Evolutionary conservation across 1,140 invertebrate species (phyloP).

Genomic region (Magallana gigas): DNA sequence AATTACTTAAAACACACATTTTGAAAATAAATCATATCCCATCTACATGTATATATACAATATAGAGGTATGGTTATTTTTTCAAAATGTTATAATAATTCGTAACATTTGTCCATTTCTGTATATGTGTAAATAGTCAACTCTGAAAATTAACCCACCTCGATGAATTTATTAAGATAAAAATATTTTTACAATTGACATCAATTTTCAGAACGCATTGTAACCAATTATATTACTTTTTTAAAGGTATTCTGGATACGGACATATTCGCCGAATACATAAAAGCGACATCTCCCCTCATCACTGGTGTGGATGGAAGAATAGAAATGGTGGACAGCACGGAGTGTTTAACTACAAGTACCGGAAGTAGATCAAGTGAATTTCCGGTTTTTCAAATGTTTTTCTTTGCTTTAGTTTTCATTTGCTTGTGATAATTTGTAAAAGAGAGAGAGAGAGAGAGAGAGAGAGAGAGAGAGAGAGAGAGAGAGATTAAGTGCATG

Average conservation of each 20-base stretch:
- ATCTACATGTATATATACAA: no score
- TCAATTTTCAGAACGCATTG: no score
- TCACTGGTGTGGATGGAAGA: constrained; percentile 73
- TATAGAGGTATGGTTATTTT: no score
- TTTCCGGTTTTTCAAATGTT: background rate
- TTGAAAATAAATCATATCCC: no score
- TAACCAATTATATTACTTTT: background rate
- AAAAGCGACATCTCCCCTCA: constrained; percentile 68
- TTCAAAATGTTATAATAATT: no score
- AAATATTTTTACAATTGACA: no score
- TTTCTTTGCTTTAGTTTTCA: background rate
- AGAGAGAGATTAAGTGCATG: background rate
- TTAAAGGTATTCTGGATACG: constrained; percentile 75
- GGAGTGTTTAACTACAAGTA: background rate
- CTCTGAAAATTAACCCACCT: no score
- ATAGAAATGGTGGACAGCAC: constrained; percentile 62
- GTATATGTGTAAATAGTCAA: no score
- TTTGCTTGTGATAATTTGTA: background rate
- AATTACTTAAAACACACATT: no score
- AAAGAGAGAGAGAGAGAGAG: constrained; percentile 28
- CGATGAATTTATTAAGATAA: no score
- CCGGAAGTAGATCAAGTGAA: background rate
- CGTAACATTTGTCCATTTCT: no score
- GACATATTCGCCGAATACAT: constrained; percentile 77
- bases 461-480: constrained; percentile 9